Percentiles rank a stretch among this genome's conserved stretches.
These are phyloP conservation scores for Chironomus tepperi DNA, from an alignment of 1,140 invertebrate species.

Conservation along the genomic window DNA sequence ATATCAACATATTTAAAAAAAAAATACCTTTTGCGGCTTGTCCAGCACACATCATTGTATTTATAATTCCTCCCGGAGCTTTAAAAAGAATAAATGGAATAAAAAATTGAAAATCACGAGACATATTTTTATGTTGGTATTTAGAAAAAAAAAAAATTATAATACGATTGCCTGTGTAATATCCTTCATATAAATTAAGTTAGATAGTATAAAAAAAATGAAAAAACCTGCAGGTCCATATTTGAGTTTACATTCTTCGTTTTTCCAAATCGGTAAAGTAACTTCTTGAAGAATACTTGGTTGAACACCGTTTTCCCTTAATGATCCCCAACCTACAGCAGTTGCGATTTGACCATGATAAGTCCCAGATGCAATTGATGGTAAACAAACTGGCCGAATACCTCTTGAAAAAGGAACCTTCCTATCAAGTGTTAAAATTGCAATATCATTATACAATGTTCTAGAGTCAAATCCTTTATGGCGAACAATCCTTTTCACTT, in stretches of 20 bases:
- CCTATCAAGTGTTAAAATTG: slow-evolving; percentile 70
- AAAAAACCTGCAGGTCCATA: slow-evolving; percentile 57
- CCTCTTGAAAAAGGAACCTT: slow-evolving; percentile 64
- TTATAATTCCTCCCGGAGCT: slow-evolving; percentile 78
- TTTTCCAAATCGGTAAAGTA: slow-evolving; percentile 73
- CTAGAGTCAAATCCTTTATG: slow-evolving; percentile 75
- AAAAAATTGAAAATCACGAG: not conserved
- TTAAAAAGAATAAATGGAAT: not conserved
- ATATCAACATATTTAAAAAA: too few relatives aligned
- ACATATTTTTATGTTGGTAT: too few relatives aligned
- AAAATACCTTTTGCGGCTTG: slow-evolving; percentile 58
- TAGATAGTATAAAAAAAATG: too few relatives aligned
- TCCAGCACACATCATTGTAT: slow-evolving; percentile 79
- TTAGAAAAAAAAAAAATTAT: too few relatives aligned
- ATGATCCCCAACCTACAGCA: slow-evolving; percentile 77
- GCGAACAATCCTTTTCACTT: slow-evolving; percentile 70
- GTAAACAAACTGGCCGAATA: slow-evolving; percentile 76
- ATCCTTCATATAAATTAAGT: too few relatives aligned
- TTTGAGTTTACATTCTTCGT: slow-evolving; percentile 64
- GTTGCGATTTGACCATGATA: slow-evolving; percentile 63
- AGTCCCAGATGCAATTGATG: slow-evolving; percentile 45
- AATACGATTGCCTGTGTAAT: too few relatives aligned
- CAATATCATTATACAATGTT: slow-evolving; percentile 80
- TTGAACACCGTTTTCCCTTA: slow-evolving; percentile 71
- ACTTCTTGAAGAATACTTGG: slow-evolving; percentile 74